phyloP scores from a whole-genome alignment of 2,113 vertebrate genomes.

The Argyrosomus japonicus region DNA sequence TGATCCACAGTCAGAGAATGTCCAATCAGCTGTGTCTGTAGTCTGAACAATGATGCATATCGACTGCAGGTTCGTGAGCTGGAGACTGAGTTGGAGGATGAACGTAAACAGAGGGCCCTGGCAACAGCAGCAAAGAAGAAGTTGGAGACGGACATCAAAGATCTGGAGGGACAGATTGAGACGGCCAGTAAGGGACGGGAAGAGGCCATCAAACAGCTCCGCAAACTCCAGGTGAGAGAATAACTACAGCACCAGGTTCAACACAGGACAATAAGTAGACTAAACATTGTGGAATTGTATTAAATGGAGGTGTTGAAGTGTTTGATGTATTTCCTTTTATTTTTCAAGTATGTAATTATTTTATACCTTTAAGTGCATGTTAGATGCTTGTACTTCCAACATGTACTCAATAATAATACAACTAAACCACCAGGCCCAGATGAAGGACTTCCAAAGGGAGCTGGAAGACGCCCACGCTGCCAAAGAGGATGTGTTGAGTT shows the following conservation, averaged over 20 bases:
- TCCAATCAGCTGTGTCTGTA: background rate
- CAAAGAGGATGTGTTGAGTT: constrained; percentile 92
- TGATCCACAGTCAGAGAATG: background rate
- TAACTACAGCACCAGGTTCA: background rate
- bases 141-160: constrained; percentile 93
- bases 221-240: constrained; percentile 90
- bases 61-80: constrained; percentile 90
- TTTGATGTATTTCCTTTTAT: too few relatives aligned
- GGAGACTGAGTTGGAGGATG: constrained; percentile 95
- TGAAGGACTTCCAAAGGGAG: constrained; percentile 96
- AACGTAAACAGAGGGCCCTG: constrained; percentile 90
- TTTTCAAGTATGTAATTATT: background rate
- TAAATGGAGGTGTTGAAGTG: background rate
- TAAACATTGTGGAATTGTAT: background rate
- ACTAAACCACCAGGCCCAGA: constrained; percentile 87
- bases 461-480: constrained; percentile 91
- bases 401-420: too few relatives aligned
- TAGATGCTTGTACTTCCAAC: too few relatives aligned
- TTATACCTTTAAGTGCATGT: too few relatives aligned
- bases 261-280: too few relatives aligned
- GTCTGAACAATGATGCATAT: background rate
- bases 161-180: constrained; percentile 93
- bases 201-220: constrained; percentile 95
- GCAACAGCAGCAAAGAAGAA: constrained; percentile 93
- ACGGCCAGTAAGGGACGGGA: constrained; percentile 90